phyloP scores from a whole-genome alignment of 2,113 vertebrate species.

The Neolamprologus toae region DNA sequence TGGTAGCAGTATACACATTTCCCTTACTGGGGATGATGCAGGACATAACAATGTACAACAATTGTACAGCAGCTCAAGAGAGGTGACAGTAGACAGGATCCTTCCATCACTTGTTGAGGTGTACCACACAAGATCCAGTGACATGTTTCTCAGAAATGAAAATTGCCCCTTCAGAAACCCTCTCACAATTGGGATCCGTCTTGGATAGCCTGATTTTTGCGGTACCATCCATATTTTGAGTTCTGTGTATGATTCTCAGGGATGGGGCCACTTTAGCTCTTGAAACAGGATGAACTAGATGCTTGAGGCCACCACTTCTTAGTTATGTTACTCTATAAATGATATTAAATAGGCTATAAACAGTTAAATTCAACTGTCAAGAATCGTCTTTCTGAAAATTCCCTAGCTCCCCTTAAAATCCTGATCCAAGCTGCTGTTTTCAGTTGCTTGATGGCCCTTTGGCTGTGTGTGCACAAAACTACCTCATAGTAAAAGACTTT shows the following conservation, averaged over 20 bases:
- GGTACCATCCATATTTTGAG: background rate
- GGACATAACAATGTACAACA: background rate
- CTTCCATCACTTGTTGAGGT: background rate
- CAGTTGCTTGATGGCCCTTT: background rate
- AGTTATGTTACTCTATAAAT: background rate
- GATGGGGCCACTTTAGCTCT: background rate
- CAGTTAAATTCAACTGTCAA: background rate
- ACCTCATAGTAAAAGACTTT: background rate
- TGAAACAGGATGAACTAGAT: background rate
- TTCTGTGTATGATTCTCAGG: background rate
- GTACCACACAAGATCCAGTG: background rate
- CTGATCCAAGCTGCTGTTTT: background rate
- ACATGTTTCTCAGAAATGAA: background rate
- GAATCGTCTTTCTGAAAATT: background rate
- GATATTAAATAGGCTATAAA: background rate
- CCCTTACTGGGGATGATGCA: background rate
- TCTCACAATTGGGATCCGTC: background rate
- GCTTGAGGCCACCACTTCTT: background rate
- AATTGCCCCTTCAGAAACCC: background rate
- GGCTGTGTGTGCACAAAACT: background rate
- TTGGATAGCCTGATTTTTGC: background rate
- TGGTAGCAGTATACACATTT: background rate
- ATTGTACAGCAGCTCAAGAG: background rate
- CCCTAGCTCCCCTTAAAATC: background rate
- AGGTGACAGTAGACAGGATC: background rate